Evolutionary conservation across 2,113 vertebrate genomes (phyloP).

Genomic region (Elephas maximus): DNA sequence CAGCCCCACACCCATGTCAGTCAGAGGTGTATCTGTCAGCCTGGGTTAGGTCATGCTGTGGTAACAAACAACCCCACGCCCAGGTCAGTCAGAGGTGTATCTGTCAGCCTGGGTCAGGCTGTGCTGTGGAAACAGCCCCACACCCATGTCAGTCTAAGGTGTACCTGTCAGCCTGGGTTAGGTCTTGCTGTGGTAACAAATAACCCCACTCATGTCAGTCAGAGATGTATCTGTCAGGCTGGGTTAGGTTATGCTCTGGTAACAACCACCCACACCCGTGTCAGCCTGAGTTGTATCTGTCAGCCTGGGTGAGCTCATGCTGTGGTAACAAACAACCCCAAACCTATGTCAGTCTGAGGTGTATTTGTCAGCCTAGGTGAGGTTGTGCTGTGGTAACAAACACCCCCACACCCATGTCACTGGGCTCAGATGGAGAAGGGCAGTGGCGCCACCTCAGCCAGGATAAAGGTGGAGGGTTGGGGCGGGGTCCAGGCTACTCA

Average conservation of each 20-base stretch:
- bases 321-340: neutral
- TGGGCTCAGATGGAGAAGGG: neutral
- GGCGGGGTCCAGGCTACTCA: neutral
- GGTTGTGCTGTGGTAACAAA: accelerated
- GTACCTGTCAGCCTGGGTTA: too few relatives aligned
- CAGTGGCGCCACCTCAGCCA: too few relatives aligned
- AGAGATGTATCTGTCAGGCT: neutral
- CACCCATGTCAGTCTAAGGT: too few relatives aligned
- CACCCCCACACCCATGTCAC: neutral
- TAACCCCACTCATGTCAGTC: neutral
- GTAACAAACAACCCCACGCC: too few relatives aligned
- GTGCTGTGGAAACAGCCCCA: accelerated
- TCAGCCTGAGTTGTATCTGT: neutral
- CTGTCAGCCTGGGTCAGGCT: neutral
- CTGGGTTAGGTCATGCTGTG: too few relatives aligned
- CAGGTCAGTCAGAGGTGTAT: neutral
- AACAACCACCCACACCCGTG: too few relatives aligned
- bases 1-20: too few relatives aligned
- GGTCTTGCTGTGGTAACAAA: too few relatives aligned
- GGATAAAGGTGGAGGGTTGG: neutral
- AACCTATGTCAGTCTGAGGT: too few relatives aligned
- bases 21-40: too few relatives aligned
- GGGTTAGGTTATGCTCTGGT: accelerated
- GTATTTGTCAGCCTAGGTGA: neutral
- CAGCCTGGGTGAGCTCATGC: accelerated